These are phyloP conservation scores for Ormyrus labotus DNA, from an alignment of 2,888 invertebrate genomes.

Conservation along the genomic window DNA sequence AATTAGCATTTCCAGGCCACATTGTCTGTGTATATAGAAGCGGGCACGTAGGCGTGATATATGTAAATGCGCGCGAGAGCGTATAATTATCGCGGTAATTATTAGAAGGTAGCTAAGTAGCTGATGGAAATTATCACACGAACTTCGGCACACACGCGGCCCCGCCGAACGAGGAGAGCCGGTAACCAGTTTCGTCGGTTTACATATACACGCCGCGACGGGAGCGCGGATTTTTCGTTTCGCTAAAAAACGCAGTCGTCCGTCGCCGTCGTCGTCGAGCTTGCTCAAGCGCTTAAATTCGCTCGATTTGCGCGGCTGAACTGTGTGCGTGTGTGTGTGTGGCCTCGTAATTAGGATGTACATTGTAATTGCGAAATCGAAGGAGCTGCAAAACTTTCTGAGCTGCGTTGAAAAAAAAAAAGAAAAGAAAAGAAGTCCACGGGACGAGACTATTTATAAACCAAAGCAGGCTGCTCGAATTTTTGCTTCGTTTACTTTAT, in stretches of 20 bases:
- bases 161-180: too few relatives aligned
- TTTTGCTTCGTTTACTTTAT: conserved; percentile 50
- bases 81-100: conserved; percentile 74
- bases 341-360: conserved; percentile 27
- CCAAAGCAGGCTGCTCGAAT: conserved; percentile 14
- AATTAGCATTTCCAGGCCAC: conserved; percentile 73
- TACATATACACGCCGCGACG: neutral
- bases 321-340: conserved; percentile 12
- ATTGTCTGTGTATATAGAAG: conserved; percentile 58
- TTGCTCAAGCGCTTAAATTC: neutral
- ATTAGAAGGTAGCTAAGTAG: conserved; percentile 73
- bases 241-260: too few relatives aligned
- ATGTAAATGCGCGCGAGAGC: conserved; percentile 58
- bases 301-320: conserved; percentile 1
- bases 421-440: too few relatives aligned
- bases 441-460: too few relatives aligned
- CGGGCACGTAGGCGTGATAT: conserved; percentile 52
- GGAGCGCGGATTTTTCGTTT: too few relatives aligned
- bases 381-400: neutral
- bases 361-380: conserved; percentile 21
- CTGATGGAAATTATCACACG: conserved; percentile 71
- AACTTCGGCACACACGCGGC: conserved; percentile 60
- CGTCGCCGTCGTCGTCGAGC: neutral
- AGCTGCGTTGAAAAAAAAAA: neutral
- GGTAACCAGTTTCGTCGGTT: conserved; percentile 56